Conservation (phyloP, 2,797 vertebrate genomes). For the Microcaecilia unicolor region DNA sequence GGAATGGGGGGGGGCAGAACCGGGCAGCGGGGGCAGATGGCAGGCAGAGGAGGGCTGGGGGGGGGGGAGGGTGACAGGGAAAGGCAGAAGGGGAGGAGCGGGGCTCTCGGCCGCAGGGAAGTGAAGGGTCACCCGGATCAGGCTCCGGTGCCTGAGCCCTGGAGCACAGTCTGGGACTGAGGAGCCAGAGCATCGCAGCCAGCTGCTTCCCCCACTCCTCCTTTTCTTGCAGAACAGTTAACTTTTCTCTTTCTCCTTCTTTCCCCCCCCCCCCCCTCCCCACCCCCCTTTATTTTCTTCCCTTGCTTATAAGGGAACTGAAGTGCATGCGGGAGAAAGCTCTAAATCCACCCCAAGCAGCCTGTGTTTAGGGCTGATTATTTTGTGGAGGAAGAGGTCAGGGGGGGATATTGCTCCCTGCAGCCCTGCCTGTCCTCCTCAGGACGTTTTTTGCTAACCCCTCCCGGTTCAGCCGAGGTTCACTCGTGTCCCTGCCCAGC, state of each 20-base stretch:
- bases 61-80: conserved; percentile 24
- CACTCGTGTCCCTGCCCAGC: conserved; percentile 48
- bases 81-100: conserved; percentile 20
- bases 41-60: conserved; percentile 11
- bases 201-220: conserved; percentile 10
- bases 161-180: no score
- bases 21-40: conserved; percentile 24
- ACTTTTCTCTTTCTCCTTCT: conserved; percentile 63
- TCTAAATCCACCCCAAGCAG: no score
- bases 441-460: conserved; percentile 26
- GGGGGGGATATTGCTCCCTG: conserved; percentile 34
- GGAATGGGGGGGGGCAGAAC: conserved; percentile 24
- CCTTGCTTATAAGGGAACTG: conserved; percentile 22
- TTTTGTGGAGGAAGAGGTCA: conserved; percentile 29
- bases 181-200: conserved; percentile 19
- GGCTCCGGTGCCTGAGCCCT: conserved; percentile 18
- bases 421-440: no score
- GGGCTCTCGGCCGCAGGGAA: conserved; percentile 69
- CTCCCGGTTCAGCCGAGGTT: conserved; percentile 34
- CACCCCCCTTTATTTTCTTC: no score
- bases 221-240: conserved; percentile 53
- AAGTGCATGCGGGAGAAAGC: conserved; percentile 28
- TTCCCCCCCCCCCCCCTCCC: conserved; percentile 7
- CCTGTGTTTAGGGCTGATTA: conserved; percentile 40
- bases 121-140: conserved; percentile 84